Conservation (phyloP, 2,888 invertebrate genomes). For the Nipponacmea schrenckii region DNA sequence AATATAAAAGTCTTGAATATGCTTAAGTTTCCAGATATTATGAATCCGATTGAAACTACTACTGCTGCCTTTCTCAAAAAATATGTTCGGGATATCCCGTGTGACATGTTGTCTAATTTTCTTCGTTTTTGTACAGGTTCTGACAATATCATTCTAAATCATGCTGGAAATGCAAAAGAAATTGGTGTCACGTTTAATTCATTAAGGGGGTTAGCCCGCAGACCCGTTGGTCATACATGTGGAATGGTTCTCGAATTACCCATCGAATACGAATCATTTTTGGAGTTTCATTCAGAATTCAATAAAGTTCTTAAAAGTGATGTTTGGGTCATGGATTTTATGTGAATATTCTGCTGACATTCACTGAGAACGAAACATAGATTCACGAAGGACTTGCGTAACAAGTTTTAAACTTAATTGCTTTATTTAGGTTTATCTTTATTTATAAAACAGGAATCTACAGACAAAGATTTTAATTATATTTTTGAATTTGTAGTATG, state of each 20-base stretch:
- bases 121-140: background rate
- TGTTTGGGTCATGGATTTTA: slow-evolving; percentile 5
- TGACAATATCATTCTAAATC: background rate
- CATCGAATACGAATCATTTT: background rate
- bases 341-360: slow-evolving; percentile 2
- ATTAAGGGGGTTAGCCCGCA: background rate
- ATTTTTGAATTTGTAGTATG: too few species aligned
- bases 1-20: slow-evolving; percentile 2
- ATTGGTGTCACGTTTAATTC: background rate
- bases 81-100: background rate
- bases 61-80: background rate
- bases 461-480: too few species aligned
- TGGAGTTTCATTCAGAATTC: slow-evolving; percentile 1
- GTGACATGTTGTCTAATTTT: slow-evolving; percentile 3
- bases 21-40: background rate
- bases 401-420: too few species aligned
- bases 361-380: too few species aligned
- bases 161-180: slow-evolving; percentile 2
- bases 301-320: slow-evolving; percentile 3
- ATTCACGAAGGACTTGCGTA: too few species aligned
- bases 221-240: slow-evolving; percentile 4
- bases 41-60: background rate
- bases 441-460: too few species aligned
- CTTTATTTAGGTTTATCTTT: too few species aligned
- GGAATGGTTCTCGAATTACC: background rate